Evolutionary conservation across 1,140 invertebrate genomes (phyloP), one percentile per base, ranked within the genome.

Genomic region (Drosophila willistoni): DNA sequence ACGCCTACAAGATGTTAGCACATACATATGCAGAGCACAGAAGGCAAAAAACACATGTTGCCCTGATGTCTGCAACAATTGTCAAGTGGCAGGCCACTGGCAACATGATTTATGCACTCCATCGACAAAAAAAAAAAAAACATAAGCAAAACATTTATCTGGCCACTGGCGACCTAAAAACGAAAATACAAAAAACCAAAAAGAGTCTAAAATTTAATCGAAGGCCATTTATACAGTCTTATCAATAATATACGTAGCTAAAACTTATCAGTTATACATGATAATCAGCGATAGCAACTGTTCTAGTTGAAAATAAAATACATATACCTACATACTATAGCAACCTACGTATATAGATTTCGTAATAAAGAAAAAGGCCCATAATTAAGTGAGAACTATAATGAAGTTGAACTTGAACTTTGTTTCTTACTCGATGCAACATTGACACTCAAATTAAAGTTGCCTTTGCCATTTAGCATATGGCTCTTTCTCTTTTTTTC

Each of bases 331-430:
- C 0, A 25, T 6, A 44, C 14, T 44, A 12, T 44, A 44, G n/a
- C 5, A 17, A 14, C 10, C 10, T 51, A 14, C 10, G 2, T 51
- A 51, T 22, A 51, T 22, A 22, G 17, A 12, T 51, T 51, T 19
- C 19, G 17, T 47, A 51, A 51, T 51, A 22, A 51, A 51, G 1
- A 51, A 12, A 51, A 22, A 22, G 9, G 9, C 17, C 17, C 17
- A 7, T 10, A 19, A 47, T 9, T 47, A 22, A 7, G 0, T 22
- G 44, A 51, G 17, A 51, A 51, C 29, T 56, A 42, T 47, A 19
- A 36, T 59, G 73, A 62, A 69, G 68, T 75, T 78, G 76, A 78
- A 78, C 76, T 78, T 78, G 76, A 78, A 75, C 64, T 75, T 71
- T 67, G 68, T 54, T 44, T 59, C n/a, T 59, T 59, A 44, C 42